Evolutionary conservation across 2,113 vertebrate genomes (phyloP).

Genomic region (Plestiodon gilberti): DNA sequence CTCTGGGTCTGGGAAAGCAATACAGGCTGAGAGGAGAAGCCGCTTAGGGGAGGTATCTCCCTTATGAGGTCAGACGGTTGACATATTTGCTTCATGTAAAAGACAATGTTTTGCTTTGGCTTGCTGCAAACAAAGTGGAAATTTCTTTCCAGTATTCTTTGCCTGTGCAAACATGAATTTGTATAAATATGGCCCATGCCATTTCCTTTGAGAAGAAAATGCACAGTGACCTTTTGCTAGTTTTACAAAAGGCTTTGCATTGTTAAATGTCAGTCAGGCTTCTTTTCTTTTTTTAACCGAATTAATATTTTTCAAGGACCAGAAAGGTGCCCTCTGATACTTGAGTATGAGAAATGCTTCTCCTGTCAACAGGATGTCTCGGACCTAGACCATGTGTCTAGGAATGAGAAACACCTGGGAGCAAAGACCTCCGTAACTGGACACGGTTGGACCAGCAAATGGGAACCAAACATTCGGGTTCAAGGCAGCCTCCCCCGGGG

Average conservation of each 20-base stretch:
- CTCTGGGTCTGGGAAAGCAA: conserved; percentile 39
- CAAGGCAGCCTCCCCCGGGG: no score
- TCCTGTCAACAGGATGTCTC: not conserved
- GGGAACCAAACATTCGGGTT: no score
- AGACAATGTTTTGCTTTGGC: conserved; percentile 44
- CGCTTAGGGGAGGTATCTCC: conserved; percentile 23
- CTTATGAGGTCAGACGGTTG: conserved; percentile 38
- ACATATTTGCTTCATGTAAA: conserved; percentile 28
- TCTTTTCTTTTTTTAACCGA: not conserved
- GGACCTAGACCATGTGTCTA: not conserved
- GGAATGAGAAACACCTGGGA: not conserved
- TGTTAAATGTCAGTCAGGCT: conserved; percentile 35
- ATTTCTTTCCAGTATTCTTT: not conserved
- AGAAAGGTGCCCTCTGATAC: conserved; percentile 1
- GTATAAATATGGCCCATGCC: not conserved
- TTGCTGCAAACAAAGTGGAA: conserved; percentile 28
- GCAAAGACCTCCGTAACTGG: rapidly evolving
- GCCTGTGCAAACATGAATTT: conserved; percentile 5
- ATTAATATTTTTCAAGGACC: conserved; percentile 18
- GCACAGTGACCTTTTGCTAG: not conserved
- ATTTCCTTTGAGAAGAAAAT: conserved; percentile 26
- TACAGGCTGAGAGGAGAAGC: not conserved
- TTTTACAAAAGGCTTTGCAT: conserved; percentile 36
- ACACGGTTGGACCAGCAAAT: not conserved
- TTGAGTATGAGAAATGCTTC: not conserved